Evolutionary conservation across 2,113 vertebrate genomes (phyloP).

Genomic region (Cnemophilus loriae): DNA sequence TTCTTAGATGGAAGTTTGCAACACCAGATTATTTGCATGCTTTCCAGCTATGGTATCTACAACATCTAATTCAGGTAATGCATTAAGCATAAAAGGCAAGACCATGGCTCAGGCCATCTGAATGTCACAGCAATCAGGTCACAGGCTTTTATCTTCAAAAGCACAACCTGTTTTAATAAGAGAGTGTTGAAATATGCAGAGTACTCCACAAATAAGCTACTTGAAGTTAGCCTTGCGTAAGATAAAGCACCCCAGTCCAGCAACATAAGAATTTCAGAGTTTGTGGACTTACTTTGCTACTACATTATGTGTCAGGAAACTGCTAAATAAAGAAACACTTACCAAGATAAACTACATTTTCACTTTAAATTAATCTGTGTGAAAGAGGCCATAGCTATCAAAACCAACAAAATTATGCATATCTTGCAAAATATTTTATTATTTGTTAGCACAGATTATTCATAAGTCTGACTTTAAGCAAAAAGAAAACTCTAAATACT

Average conservation of each 20-base stretch:
- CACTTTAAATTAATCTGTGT: neutral
- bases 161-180: slow-evolving; percentile 49
- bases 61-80: slow-evolving; percentile 39
- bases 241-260: neutral
- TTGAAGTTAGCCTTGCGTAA: neutral
- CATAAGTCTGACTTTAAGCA: neutral
- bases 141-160: slow-evolving; percentile 57
- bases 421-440: neutral
- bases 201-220: slow-evolving; percentile 34
- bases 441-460: neutral
- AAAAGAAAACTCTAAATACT: neutral
- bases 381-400: neutral
- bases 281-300: neutral
- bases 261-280: neutral
- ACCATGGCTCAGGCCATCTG: neutral
- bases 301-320: neutral
- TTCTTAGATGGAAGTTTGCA: slow-evolving; percentile 33
- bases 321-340: neutral
- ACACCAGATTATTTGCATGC: neutral
- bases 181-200: slow-evolving; percentile 47
- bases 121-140: slow-evolving; percentile 47
- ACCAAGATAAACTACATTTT: neutral
- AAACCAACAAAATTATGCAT: neutral
- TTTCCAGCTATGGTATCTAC: slow-evolving; percentile 18
- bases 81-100: slow-evolving; percentile 22